Percentiles rank a stretch among this genome's conserved stretches.
Conservation (phyloP, 2,888 invertebrate species). For the Leistus spinibarbis region DNA sequence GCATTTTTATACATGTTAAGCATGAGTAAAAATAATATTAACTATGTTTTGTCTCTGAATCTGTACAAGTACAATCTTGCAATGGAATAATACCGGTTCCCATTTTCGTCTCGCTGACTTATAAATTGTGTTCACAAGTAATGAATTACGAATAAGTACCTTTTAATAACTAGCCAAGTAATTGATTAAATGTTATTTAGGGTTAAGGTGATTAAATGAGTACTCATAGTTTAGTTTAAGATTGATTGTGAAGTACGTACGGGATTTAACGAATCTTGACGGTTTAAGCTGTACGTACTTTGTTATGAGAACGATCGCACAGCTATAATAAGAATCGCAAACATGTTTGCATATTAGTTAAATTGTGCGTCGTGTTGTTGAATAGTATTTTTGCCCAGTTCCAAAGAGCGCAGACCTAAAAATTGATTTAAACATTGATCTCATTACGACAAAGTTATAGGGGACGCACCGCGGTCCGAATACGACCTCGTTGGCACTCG, state of each 20-base stretch:
- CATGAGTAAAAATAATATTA: no score
- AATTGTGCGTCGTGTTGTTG: neutral
- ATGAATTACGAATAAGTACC: neutral
- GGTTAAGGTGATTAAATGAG: slow-evolving; percentile 3
- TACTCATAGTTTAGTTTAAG: slow-evolving; percentile 4
- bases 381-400: slow-evolving; percentile 46
- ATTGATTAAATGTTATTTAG: neutral
- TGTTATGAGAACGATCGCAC: neutral
- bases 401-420: slow-evolving; percentile 58
- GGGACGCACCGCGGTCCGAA: slow-evolving; percentile 5
- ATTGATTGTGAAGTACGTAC: neutral
- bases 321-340: neutral
- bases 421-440: slow-evolving; percentile 54
- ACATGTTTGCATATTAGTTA: neutral
- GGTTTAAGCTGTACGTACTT: neutral
- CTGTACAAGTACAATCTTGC: neutral
- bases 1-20: no score
- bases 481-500: slow-evolving; percentile 10
- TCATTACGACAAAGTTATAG: slow-evolving; percentile 50
- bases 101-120: neutral
- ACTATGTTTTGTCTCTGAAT: no score
- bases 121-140: neutral
- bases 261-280: neutral
- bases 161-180: neutral
- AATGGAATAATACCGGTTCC: neutral